phyloP scores from a whole-genome alignment of 2,888 invertebrate genomes.

The Drosophila pseudotakahashii region DNA sequence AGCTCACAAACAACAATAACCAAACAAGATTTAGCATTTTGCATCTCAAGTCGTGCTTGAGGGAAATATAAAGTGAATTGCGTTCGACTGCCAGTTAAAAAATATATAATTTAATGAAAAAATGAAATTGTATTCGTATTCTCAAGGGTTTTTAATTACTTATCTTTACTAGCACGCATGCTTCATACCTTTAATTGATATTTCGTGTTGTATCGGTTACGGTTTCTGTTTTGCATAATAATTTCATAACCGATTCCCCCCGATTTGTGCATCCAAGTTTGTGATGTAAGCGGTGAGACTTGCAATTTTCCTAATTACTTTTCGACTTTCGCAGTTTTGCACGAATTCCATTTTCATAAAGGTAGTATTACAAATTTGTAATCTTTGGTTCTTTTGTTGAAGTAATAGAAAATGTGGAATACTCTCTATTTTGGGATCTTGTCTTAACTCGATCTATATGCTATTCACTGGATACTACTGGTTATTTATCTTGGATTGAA shows the following conservation, averaged over 20 bases:
- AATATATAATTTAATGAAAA: too few species aligned
- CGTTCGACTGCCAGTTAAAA: too few species aligned
- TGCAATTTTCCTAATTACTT: slow-evolving; percentile 13
- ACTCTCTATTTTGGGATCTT: too few species aligned
- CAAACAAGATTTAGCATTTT: slow-evolving; percentile 6
- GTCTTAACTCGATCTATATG: too few species aligned
- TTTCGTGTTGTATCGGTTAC: slow-evolving; percentile 18
- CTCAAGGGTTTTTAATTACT: background rate
- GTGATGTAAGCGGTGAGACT: slow-evolving; percentile 19
- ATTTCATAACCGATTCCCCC: slow-evolving; percentile 4
- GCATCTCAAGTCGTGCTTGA: slow-evolving; percentile 2
- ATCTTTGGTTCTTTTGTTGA: too few species aligned
- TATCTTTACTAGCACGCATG: background rate
- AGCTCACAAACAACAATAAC: background rate
- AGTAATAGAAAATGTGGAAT: too few species aligned
- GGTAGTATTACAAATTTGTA: background rate
- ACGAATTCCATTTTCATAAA: slow-evolving; percentile 29
- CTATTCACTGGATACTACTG: background rate
- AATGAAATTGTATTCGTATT: background rate
- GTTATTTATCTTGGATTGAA: slow-evolving; percentile 10
- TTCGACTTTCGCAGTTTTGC: slow-evolving; percentile 13
- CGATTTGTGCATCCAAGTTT: slow-evolving; percentile 13
- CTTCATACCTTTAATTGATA: background rate
- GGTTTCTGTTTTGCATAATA: slow-evolving; percentile 19
- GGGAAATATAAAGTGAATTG: background rate